phyloP scores from a whole-genome alignment of 2,797 vertebrate genomes.

The Enteromius unitaeniatus region DNA sequence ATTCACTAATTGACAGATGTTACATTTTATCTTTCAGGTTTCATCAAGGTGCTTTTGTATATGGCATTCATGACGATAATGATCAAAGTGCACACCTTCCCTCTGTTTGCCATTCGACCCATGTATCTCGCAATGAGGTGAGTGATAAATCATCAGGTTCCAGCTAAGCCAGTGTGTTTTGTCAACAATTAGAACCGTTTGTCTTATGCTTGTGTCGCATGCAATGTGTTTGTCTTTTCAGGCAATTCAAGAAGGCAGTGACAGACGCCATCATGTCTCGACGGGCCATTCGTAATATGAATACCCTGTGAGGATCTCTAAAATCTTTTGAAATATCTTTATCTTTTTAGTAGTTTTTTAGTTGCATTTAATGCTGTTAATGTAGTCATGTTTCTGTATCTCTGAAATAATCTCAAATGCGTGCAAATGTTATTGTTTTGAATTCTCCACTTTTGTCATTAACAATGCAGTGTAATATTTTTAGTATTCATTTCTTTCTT shows the following conservation, averaged over 20 bases:
- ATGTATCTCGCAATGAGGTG: constrained; percentile 99
- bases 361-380: background rate
- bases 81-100: constrained; percentile 99
- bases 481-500: background rate
- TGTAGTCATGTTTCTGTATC: background rate
- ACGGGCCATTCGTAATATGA: constrained; percentile 97
- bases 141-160: constrained; percentile 55
- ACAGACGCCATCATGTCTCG: constrained; percentile 98
- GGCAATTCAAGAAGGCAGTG: constrained; percentile 97
- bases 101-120: constrained; percentile 95
- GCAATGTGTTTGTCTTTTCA: constrained; percentile 61
- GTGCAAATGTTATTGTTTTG: background rate
- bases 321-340: background rate
- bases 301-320: constrained; percentile 88
- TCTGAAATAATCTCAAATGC: too few relatives aligned
- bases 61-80: constrained; percentile 99
- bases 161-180: background rate
- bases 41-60: constrained; percentile 96
- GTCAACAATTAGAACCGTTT: background rate
- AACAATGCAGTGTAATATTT: background rate
- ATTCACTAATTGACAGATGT: background rate
- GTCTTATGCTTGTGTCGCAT: background rate
- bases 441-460: background rate
- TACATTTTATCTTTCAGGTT: constrained; percentile 77
- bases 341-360: too few relatives aligned